Conservation (phyloP, 1,140 invertebrate species). For the Nautilus pompilius region DNA sequence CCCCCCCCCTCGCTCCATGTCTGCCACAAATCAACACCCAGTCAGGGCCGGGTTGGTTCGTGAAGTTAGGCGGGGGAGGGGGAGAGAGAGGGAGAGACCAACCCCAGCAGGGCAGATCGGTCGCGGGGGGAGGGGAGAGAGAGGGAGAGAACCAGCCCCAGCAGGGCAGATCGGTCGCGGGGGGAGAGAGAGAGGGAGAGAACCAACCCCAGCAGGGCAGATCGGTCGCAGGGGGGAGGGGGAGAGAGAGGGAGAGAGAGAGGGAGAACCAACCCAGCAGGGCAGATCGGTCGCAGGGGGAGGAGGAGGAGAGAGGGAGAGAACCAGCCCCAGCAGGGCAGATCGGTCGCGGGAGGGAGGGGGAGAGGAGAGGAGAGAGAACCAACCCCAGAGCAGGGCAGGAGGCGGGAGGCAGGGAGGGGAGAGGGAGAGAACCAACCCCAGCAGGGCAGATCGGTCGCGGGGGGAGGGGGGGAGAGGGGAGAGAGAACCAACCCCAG, state of each 20-base stretch:
- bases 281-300: not conserved
- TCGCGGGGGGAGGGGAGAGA: not conserved
- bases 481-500: too few relatives aligned
- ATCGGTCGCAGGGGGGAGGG: constrained; percentile 57
- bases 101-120: not conserved
- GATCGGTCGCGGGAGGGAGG: not conserved
- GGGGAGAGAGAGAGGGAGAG: not conserved
- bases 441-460: not conserved
- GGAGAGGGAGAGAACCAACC: not conserved
- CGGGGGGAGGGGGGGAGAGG: not conserved
- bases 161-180: not conserved
- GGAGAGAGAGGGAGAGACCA: not conserved
- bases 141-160: not conserved
- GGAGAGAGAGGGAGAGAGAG: not conserved
- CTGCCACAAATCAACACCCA: too few relatives aligned
- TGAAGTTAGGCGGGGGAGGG: not conserved
- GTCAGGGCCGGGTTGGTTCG: too few relatives aligned
- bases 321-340: too few relatives aligned
- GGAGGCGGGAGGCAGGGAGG: not conserved
- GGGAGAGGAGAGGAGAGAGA: not conserved
- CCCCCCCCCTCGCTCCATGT: too few relatives aligned
- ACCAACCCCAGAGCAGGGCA: not conserved
- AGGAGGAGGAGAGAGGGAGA: not conserved
- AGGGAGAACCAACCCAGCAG: too few relatives aligned
- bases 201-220: constrained; percentile 70